Evolutionary conservation across 2,113 vertebrate species (phyloP).

Genomic region (Amphilophus citrinellus): DNA sequence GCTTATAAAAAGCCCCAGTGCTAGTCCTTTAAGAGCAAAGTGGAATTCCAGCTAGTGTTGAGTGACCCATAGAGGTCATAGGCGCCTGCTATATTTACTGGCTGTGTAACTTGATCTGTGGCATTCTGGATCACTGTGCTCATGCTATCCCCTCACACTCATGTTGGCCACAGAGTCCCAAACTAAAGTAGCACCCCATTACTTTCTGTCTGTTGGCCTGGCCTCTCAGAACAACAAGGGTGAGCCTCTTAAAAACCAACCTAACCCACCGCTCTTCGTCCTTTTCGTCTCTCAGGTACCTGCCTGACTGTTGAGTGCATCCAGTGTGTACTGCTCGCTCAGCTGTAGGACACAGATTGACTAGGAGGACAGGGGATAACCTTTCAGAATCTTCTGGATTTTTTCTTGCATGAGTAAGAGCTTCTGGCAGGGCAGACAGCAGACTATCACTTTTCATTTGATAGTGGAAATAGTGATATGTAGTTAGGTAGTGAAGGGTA

Average conservation of each 20-base stretch:
- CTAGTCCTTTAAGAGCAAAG: constrained; percentile 75
- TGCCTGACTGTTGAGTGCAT: neutral
- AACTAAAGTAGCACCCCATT: constrained; percentile 40
- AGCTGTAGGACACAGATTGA: neutral
- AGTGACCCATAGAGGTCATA: constrained; percentile 82
- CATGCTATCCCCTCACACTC: constrained; percentile 75
- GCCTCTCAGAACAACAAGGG: constrained; percentile 68
- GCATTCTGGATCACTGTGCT: constrained; percentile 80
- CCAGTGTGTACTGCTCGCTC: neutral
- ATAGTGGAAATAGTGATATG: neutral
- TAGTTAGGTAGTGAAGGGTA: neutral
- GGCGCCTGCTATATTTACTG: constrained; percentile 85
- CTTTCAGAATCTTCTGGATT: constrained; percentile 37
- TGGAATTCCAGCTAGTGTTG: constrained; percentile 78
- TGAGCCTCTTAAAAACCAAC: constrained; percentile 64
- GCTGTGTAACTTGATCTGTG: constrained; percentile 83
- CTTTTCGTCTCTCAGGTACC: constrained; percentile 43
- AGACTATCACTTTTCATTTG: neutral
- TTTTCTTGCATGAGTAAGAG: constrained; percentile 16
- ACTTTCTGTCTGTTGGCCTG: constrained; percentile 51
- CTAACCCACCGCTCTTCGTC: constrained; percentile 33
- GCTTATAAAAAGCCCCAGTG: constrained; percentile 60
- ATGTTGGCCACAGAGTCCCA: constrained; percentile 63
- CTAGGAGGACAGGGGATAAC: neutral
- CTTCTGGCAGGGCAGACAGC: neutral